Conservation (phyloP, 92 coral and sea anemone species). For the Palythoa caribaeorum region DNA sequence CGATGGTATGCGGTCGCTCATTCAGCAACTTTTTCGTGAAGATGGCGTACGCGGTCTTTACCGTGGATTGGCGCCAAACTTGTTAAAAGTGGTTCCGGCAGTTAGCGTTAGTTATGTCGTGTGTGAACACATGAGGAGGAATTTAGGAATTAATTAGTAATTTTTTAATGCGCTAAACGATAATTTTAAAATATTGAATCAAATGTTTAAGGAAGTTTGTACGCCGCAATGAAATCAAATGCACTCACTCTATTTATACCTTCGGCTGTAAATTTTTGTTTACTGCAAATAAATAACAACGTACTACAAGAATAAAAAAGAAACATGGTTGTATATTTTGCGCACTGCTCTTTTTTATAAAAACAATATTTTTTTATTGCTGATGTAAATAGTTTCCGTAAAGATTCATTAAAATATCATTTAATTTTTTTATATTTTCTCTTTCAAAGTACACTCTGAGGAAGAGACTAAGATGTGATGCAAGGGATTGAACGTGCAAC, state of each 20-base stretch:
- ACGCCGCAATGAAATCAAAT: no score
- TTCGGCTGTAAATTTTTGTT: no score
- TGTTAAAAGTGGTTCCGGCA: constrained; percentile 68
- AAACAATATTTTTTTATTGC: not conserved
- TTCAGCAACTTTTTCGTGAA: constrained; percentile 38
- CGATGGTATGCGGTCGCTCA: constrained; percentile 47
- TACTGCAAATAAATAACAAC: not conserved
- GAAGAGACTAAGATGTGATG: no score
- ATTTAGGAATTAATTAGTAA: constrained; percentile 26
- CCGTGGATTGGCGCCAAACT: constrained; percentile 65
- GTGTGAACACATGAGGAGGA: constrained; percentile 39
- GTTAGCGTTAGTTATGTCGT: constrained; percentile 60
- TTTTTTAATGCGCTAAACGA: not conserved
- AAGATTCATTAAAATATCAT: not conserved
- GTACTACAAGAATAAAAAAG: not conserved
- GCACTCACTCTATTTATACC: no score
- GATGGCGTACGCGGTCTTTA: constrained; percentile 66
- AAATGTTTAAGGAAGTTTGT: no score
- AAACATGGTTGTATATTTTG: not conserved
- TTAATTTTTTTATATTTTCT: not conserved
- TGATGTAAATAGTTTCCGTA: not conserved
- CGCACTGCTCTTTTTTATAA: not conserved
- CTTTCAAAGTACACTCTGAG: no score
- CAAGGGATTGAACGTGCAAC: no score
- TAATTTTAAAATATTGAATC: no score